Evolutionary conservation across 2,888 invertebrate genomes (phyloP).

Genomic region (Quadroppia sp.): DNA sequence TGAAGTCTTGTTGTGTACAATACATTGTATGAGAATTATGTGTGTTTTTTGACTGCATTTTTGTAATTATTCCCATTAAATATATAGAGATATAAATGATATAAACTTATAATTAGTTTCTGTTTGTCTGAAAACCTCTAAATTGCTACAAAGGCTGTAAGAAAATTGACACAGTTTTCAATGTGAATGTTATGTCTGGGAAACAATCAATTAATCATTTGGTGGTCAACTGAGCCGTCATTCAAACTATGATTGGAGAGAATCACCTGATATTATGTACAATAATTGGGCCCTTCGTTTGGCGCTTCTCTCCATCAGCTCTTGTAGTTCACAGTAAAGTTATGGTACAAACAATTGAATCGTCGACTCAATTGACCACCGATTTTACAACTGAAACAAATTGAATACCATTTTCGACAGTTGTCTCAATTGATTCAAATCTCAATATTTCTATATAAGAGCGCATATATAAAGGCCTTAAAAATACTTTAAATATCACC

Average conservation of each 20-base stretch:
- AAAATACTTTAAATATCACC: slow-evolving; percentile 30
- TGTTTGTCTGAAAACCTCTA: slow-evolving; percentile 20
- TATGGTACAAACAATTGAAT: slow-evolving; percentile 13
- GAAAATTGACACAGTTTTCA: slow-evolving; percentile 31
- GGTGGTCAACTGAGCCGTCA: slow-evolving; percentile 18
- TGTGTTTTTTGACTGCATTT: slow-evolving; percentile 26
- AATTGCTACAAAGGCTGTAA: slow-evolving; percentile 34
- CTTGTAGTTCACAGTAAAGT: slow-evolving; percentile 1
- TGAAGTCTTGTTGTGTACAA: slow-evolving; percentile 16
- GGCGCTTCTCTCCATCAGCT: slow-evolving; percentile 3
- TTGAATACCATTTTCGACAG: background rate
- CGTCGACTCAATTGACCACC: background rate
- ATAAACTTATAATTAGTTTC: slow-evolving; percentile 22
- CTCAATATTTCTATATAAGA: background rate
- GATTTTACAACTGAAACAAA: background rate
- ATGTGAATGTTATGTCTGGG: background rate
- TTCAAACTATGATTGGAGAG: background rate
- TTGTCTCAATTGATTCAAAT: slow-evolving; percentile 1
- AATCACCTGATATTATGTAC: slow-evolving; percentile 35
- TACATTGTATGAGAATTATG: slow-evolving; percentile 30
- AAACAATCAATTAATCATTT: background rate
- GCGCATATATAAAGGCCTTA: background rate
- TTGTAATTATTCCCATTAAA: slow-evolving; percentile 17
- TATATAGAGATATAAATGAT: slow-evolving; percentile 25
- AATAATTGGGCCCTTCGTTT: slow-evolving; percentile 34